Percentiles rank a stretch among this genome's conserved stretches.
Evolutionary conservation across 2,113 vertebrate genomes (phyloP).

Genomic region (Cavia porcellus): DNA sequence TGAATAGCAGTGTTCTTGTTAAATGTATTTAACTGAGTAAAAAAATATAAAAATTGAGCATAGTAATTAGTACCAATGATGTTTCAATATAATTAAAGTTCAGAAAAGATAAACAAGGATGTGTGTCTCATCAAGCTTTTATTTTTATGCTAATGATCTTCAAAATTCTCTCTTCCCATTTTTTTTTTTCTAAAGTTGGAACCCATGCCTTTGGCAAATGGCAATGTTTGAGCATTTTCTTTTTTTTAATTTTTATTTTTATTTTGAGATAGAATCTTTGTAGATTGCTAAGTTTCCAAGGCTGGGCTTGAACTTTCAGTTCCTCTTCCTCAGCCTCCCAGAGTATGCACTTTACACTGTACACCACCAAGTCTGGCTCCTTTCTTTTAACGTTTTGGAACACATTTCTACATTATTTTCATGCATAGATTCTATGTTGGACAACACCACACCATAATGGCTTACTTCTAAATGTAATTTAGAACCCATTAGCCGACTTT

Average conservation of each 20-base stretch:
- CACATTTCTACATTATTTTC: neutral
- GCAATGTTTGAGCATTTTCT: neutral
- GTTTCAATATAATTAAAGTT: neutral
- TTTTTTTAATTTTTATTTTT: neutral
- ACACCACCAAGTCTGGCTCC: neutral
- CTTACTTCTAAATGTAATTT: neutral
- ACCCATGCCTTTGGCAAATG: neutral
- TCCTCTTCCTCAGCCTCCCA: neutral
- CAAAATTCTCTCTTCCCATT: neutral
- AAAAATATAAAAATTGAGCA: neutral
- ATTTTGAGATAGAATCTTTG: neutral
- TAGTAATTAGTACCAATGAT: neutral
- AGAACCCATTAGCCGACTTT: neutral
- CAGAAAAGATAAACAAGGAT: neutral
- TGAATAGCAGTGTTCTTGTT: neutral
- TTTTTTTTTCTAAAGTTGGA: neutral
- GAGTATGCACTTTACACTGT: neutral
- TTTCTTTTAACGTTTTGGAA: neutral
- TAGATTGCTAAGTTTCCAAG: neutral
- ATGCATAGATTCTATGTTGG: neutral
- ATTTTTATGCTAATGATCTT: neutral
- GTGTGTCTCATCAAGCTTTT: neutral
- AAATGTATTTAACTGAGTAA: neutral
- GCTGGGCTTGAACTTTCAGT: neutral
- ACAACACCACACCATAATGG: neutral